Conservation (phyloP, 2,797 vertebrate species). For the Enteromius argenteus region DNA sequence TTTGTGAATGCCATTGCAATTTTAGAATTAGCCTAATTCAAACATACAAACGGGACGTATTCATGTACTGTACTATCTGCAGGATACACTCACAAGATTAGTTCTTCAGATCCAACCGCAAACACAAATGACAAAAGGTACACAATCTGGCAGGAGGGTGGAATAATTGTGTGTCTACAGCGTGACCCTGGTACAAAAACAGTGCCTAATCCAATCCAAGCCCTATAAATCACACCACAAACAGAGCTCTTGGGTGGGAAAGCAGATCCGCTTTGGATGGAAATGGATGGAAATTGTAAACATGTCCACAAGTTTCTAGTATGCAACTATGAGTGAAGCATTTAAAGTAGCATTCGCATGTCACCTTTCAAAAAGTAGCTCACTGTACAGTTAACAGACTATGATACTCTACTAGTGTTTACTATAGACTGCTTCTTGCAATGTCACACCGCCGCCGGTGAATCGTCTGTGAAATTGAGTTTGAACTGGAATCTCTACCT, state of each 20-base stretch:
- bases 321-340: not conserved
- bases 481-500: no score
- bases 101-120: not conserved
- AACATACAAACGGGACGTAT: not conserved
- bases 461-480: not conserved
- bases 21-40: not conserved
- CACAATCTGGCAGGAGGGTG: not conserved
- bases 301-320: not conserved
- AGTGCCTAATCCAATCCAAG: constrained; percentile 19
- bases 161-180: constrained; percentile 3
- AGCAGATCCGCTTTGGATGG: not conserved
- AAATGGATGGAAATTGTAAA: not conserved
- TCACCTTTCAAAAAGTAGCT: not conserved
- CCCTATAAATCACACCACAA: constrained; percentile 5
- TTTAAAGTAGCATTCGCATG: not conserved
- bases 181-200: constrained; percentile 7
- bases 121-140: not conserved
- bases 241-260: not conserved
- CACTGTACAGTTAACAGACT: not conserved
- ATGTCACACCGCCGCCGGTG: no score
- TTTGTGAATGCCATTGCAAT: not conserved
- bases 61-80: not conserved
- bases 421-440: not conserved
- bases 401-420: not conserved
- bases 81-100: not conserved